Percentiles rank a stretch among this genome's conserved stretches.
Conservation (phyloP, 2,113 vertebrate genomes). For the Electrona antarctica region DNA sequence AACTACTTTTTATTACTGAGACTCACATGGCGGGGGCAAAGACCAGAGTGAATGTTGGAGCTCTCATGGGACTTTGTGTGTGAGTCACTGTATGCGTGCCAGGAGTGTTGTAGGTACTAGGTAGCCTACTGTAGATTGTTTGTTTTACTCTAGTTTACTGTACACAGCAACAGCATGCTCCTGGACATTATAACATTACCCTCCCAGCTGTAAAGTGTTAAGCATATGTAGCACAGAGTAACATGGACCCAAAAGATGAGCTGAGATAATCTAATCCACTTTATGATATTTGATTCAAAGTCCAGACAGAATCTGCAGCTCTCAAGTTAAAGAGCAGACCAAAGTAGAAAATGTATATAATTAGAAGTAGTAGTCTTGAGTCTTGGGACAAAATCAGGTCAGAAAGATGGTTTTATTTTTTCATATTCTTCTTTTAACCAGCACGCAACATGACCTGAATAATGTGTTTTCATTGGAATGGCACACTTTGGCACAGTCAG, state of each 20-base stretch:
- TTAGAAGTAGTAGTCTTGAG: too few relatives aligned
- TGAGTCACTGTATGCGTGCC: conserved; percentile 24
- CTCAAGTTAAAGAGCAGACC: background rate
- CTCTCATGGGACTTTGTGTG: conserved; percentile 21
- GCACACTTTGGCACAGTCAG: background rate
- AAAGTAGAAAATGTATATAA: background rate
- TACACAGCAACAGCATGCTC: background rate
- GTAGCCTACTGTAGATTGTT: conserved; percentile 23
- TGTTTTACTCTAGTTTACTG: conserved; percentile 22
- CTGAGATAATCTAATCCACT: conserved; percentile 9
- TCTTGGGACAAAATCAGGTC: too few relatives aligned
- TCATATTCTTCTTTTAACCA: too few relatives aligned
- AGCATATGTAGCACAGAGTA: conserved; percentile 3
- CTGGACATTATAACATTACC: background rate
- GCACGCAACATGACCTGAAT: too few relatives aligned
- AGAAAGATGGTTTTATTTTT: too few relatives aligned
- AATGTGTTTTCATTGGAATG: too few relatives aligned
- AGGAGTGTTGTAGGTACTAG: conserved; percentile 14
- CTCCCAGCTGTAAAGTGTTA: conserved; percentile 46
- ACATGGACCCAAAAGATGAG: conserved; percentile 13
- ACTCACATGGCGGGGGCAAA: conserved; percentile 14
- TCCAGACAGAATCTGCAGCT: conserved; percentile 5
- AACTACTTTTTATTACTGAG: conserved; percentile 11
- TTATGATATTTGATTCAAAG: conserved; percentile 17
- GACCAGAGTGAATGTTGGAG: conserved; percentile 26